phyloP scores from a whole-genome alignment of 2,113 vertebrate genomes.

The Sorex fumeus region DNA sequence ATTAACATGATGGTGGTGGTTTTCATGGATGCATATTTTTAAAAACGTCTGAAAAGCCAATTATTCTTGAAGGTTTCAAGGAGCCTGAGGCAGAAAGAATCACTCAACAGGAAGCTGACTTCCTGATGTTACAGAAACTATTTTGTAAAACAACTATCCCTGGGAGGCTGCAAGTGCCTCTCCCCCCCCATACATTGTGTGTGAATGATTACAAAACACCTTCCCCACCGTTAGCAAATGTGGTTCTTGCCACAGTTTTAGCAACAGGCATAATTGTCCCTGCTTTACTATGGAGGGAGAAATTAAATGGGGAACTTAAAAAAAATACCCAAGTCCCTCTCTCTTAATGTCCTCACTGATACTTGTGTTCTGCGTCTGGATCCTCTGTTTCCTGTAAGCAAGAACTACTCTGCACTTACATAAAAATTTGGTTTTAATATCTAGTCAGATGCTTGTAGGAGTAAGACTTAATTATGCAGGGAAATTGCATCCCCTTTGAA shows the following conservation, averaged over 20 bases:
- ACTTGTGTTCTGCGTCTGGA: background rate
- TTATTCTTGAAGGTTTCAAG: background rate
- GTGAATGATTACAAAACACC: slow-evolving; percentile 7
- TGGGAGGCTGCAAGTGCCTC: background rate
- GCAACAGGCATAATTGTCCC: background rate
- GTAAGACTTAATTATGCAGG: slow-evolving; percentile 47
- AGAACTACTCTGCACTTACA: background rate
- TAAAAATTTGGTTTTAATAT: slow-evolving; percentile 48
- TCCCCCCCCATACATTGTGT: background rate
- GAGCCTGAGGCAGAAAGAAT: background rate
- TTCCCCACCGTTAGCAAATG: background rate
- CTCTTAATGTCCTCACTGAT: background rate
- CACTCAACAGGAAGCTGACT: slow-evolving; percentile 16
- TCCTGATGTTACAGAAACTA: background rate
- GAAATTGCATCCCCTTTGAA: slow-evolving; percentile 20
- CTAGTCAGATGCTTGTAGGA: slow-evolving; percentile 32
- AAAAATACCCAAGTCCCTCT: background rate
- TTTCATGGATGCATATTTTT: background rate
- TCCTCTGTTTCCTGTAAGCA: background rate
- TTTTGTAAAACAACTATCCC: background rate
- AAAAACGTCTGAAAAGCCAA: background rate
- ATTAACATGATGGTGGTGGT: slow-evolving; percentile 26
- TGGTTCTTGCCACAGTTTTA: background rate
- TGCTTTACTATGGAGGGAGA: background rate
- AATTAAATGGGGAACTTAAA: background rate